These are phyloP conservation scores for Caenorhabditis parvicauda DNA, from an alignment of 2,888 invertebrate species.

Conservation along the genomic window DNA sequence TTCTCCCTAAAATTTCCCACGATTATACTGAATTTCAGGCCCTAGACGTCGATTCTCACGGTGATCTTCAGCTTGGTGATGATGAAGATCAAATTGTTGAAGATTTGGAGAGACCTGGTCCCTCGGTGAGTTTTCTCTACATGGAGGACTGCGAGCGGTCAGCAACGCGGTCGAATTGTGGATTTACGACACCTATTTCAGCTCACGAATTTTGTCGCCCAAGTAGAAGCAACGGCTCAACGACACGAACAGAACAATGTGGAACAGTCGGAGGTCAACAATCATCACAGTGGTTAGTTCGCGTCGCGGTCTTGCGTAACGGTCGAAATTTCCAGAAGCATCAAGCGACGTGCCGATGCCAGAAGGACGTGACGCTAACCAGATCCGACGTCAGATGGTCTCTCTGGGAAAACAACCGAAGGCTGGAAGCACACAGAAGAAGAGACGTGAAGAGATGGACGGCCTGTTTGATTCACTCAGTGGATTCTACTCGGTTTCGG, in stretches of 20 bases:
- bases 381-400: slow-evolving; percentile 50
- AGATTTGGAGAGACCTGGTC: slow-evolving; percentile 7
- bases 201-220: too few relatives aligned
- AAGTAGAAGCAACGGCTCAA: too few relatives aligned
- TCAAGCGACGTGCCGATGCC: neutral
- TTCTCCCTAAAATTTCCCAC: neutral
- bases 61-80: slow-evolving; percentile 22
- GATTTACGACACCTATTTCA: too few relatives aligned
- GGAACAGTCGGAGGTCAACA: neutral
- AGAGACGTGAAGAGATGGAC: slow-evolving; percentile 49
- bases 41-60: slow-evolving; percentile 36
- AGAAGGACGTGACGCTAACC: slow-evolving; percentile 18
- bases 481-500: slow-evolving; percentile 53
- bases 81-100: slow-evolving; percentile 29
- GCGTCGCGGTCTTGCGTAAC: neutral
- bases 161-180: too few relatives aligned
- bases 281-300: slow-evolving; percentile 2
- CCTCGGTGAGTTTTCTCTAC: neutral
- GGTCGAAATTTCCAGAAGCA: neutral
- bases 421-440: slow-evolving; percentile 31
- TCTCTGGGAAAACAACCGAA: slow-evolving; percentile 60
- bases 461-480: slow-evolving; percentile 59
- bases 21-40: slow-evolving; percentile 12
- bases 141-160: too few relatives aligned
- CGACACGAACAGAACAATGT: too few relatives aligned